phyloP scores from a whole-genome alignment of 2,888 invertebrate species.

The Acanthosepion pharaonis region DNA sequence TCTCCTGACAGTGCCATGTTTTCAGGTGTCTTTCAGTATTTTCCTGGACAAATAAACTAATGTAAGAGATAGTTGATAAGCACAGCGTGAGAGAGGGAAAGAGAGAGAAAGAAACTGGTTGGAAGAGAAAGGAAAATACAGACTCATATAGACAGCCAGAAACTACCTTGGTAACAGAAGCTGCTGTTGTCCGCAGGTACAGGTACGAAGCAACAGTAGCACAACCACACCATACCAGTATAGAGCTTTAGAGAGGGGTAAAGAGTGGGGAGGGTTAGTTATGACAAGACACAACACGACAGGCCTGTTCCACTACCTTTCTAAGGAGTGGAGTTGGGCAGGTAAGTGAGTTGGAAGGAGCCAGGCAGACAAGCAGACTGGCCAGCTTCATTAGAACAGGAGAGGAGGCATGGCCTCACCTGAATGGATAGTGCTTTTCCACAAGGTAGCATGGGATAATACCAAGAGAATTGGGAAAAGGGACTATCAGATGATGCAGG shows the following conservation, averaged over 20 bases:
- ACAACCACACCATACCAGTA: conserved; percentile 20
- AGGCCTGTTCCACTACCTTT: conserved; percentile 33
- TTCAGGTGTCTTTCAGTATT: neutral
- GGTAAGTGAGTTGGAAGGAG: neutral
- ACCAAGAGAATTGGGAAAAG: neutral
- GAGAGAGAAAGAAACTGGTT: neutral
- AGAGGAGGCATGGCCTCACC: neutral
- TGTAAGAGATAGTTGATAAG: neutral
- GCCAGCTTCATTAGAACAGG: neutral
- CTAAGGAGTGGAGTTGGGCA: conserved; percentile 33
- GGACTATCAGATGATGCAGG: neutral
- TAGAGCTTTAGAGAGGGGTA: neutral
- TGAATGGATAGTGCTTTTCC: conserved; percentile 9
- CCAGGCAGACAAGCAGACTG: neutral
- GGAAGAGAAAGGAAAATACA: neutral
- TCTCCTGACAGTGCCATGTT: neutral
- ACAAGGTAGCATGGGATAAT: neutral
- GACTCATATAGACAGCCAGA: neutral
- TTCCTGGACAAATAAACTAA: neutral
- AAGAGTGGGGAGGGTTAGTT: neutral
- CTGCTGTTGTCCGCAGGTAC: conserved; percentile 21
- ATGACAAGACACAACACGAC: conserved; percentile 23
- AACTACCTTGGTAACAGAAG: conserved; percentile 33
- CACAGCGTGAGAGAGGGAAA: neutral
- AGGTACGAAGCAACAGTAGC: conserved; percentile 16